Conservation (phyloP, 2,113 vertebrate species). For the Pachyramphus minor region DNA sequence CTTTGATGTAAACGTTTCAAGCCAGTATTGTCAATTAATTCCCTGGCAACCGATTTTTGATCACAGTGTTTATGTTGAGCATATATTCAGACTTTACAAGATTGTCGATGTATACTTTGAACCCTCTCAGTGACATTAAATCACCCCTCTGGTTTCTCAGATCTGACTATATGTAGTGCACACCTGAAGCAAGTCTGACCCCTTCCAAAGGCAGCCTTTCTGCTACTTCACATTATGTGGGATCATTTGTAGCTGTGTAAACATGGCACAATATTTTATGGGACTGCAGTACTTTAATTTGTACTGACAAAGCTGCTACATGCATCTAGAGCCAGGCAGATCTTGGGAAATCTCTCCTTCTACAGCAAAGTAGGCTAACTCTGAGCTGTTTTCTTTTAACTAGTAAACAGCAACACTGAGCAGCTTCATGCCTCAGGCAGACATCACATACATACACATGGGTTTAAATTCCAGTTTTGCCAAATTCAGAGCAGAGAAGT, state of each 20-base stretch:
- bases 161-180: neutral
- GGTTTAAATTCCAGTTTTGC: neutral
- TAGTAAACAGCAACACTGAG: neutral
- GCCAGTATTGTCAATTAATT: neutral
- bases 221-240: neutral
- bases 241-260: neutral
- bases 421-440: slow-evolving; percentile 3
- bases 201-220: neutral
- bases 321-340: neutral
- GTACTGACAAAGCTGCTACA: neutral
- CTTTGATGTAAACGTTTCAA: neutral
- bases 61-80: neutral
- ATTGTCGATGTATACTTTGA: neutral
- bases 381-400: neutral
- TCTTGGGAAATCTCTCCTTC: neutral
- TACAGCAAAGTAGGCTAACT: slow-evolving; percentile 20
- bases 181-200: neutral
- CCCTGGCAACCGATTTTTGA: neutral
- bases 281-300: neutral
- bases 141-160: neutral
- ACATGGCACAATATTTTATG: neutral
- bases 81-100: neutral
- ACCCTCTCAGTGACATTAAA: neutral
- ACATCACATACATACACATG: neutral
- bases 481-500: neutral